phyloP scores from a whole-genome alignment of 1,140 invertebrate genomes.

The Contarinia nasturtii region DNA sequence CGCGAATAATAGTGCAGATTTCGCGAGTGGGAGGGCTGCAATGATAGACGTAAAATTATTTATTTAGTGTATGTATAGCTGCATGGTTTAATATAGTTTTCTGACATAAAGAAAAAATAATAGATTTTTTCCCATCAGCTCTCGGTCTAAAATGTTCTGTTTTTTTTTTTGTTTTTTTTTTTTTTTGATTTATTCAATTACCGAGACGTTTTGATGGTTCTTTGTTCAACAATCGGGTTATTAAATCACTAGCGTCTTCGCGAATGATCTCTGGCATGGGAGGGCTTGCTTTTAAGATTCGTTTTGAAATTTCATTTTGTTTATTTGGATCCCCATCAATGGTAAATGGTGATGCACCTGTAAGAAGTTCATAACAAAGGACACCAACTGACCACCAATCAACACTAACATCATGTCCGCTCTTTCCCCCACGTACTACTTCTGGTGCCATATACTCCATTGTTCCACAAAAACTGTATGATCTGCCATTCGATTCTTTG shows the following conservation, averaged over 20 bases:
- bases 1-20: too few relatives aligned
- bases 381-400: constrained; percentile 99
- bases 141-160: too few relatives aligned
- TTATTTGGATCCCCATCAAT: constrained; percentile 82
- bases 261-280: constrained; percentile 57
- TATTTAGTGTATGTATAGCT: too few relatives aligned
- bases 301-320: constrained; percentile 80
- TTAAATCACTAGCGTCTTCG: constrained; percentile 38
- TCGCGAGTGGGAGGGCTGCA: too few relatives aligned
- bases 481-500: constrained; percentile 32
- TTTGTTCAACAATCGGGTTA: constrained; percentile 62
- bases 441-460: constrained; percentile 95
- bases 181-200: not conserved
- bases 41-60: too few relatives aligned
- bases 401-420: constrained; percentile 81
- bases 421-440: constrained; percentile 55
- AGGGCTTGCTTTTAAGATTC: constrained; percentile 72
- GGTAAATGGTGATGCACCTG: constrained; percentile 93
- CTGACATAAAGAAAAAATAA: too few relatives aligned
- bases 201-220: constrained; percentile 66
- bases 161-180: too few relatives aligned
- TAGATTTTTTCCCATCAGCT: too few relatives aligned
- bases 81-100: too few relatives aligned
- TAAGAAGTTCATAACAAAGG: constrained; percentile 88
- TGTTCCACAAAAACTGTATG: constrained; percentile 95